Base-by-base conservation (phyloP, 2,797 vertebrate species). In the Lateolabrax maculatus region DNA sequence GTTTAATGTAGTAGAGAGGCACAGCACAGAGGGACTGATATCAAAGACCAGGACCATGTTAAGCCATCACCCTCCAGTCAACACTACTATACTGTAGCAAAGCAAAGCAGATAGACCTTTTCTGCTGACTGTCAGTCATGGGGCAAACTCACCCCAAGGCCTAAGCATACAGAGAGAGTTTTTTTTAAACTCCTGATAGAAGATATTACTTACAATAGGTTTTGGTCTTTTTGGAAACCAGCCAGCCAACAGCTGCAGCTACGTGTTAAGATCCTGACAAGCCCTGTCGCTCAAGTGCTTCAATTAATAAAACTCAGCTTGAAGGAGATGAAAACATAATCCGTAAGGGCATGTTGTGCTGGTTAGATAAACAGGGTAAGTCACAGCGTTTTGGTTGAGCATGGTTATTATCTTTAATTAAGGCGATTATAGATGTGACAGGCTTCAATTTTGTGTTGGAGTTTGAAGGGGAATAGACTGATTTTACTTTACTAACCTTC, bases 221-320 rank as follows among this genome's bases (percentile, higher is more conserved):
- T 61, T 83, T 34, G 36, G 57, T 75, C 48, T 21, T 51, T 61
- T 71, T 91, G 90, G 86, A 89, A 61, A 43, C 31, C 18, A 23
- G 85, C 89, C 90, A 93, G 85, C 89, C 90, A 93, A 68, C 73
- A 73, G 78, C 79, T 77, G 71, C 53, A 60, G 74, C 57, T 58
- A n/a, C 44, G 65, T 83, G 71, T 85, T 72, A 34, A 76, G 74
- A 60, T 84, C 79, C 80, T 89, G 84, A 91, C 85, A 83, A 74
- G 62, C 34, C 13, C 58, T 64, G 84, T 90, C 71, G 9, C 74
- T 88, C 58, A 69, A 78, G 64, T 61, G 75, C 73, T 89, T 77
- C 73, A 76, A 31, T 81, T 77, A 83, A 86, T 83, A 29, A 81
- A 81, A 57, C 51, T 85, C 71, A 46, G 29, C 69, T 62, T 63